Percentiles rank a stretch among this genome's conserved stretches.
Conservation (phyloP, 2,113 vertebrate genomes). For the Oreochromis spilurus region DNA sequence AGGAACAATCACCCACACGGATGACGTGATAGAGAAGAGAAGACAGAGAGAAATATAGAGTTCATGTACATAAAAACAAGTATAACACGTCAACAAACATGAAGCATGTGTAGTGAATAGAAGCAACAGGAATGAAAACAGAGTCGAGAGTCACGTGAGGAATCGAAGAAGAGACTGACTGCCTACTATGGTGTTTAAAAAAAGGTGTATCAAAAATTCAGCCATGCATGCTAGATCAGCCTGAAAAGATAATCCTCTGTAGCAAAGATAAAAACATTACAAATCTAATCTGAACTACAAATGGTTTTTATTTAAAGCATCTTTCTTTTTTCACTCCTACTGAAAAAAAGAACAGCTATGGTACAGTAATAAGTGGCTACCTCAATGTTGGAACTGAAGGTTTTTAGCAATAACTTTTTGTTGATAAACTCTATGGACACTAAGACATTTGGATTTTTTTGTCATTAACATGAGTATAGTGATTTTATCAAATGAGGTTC, state of each 20-base stretch:
- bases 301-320: background rate
- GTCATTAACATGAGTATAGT: background rate
- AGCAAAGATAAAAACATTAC: background rate
- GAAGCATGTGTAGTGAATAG: conserved; percentile 37
- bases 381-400: background rate
- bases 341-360: background rate
- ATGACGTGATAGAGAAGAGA: conserved; percentile 81
- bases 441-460: background rate
- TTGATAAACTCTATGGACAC: background rate
- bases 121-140: conserved; percentile 26
- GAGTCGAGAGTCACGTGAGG: background rate
- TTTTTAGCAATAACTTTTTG: background rate
- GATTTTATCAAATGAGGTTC: background rate
- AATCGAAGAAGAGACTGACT: conserved; percentile 20
- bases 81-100: conserved; percentile 58
- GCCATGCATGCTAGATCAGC: conserved; percentile 11
- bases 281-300: background rate
- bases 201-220: conserved; percentile 20
- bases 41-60: conserved; percentile 69
- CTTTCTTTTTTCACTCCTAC: background rate
- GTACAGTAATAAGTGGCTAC: background rate
- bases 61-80: conserved; percentile 70
- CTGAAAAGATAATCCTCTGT: background rate
- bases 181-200: background rate
- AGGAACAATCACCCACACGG: conserved; percentile 85